These are phyloP conservation scores for Trichechus manatus DNA, from an alignment of 2,113 vertebrate species.

Conservation along the genomic window DNA sequence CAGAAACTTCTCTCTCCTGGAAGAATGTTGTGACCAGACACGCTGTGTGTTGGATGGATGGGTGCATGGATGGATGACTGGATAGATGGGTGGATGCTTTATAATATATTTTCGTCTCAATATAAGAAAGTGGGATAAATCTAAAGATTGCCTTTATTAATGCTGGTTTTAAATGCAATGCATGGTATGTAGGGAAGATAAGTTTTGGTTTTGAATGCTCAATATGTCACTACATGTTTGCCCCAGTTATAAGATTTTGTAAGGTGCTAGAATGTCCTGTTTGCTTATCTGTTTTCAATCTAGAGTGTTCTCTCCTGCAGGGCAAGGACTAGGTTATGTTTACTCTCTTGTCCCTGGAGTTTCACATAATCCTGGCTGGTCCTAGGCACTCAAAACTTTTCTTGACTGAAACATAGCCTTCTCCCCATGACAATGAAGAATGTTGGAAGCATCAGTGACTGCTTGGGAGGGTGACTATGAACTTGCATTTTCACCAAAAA, in stretches of 20 bases:
- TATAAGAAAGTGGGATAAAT: neutral
- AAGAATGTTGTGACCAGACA: neutral
- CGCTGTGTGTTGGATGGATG: neutral
- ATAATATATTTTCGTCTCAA: neutral
- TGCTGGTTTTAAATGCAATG: neutral
- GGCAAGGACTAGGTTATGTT: slow-evolving; percentile 25
- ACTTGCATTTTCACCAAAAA: neutral
- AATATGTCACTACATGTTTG: neutral
- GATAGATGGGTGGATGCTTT: neutral
- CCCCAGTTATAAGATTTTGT: neutral
- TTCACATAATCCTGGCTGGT: neutral
- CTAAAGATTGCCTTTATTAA: neutral
- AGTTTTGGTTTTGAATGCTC: neutral
- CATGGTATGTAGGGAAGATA: neutral
- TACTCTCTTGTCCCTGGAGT: neutral
- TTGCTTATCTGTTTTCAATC: slow-evolving; percentile 17
- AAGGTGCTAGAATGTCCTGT: slow-evolving; percentile 1
- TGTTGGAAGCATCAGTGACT: neutral
- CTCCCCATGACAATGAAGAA: neutral
- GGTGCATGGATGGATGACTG: neutral
- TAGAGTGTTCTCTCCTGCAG: neutral
- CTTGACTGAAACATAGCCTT: neutral
- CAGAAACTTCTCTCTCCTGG: neutral
- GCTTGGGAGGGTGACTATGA: neutral
- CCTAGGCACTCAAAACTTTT: neutral